Percentiles rank a stretch among this genome's conserved stretches.
phyloP scores from a whole-genome alignment of 1,140 invertebrate species.

The Trypoxylus dichotomus region DNA sequence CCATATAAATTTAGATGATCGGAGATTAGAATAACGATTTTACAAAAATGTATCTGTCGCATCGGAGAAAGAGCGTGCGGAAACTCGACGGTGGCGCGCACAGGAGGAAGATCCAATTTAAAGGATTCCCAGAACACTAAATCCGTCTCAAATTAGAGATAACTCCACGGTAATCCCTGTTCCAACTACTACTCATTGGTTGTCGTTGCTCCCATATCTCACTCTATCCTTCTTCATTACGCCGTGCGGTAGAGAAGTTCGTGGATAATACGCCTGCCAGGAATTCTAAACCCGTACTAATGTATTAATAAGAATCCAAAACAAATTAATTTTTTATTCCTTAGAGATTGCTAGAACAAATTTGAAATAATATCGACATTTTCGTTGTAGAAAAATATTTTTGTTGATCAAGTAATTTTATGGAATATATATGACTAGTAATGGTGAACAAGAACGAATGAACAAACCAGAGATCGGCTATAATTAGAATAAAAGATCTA shows the following conservation, averaged over 20 bases:
- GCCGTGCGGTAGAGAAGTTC: background rate
- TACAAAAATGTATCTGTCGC: slow-evolving; percentile 42
- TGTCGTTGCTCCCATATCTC: slow-evolving; percentile 38
- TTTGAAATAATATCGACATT: background rate
- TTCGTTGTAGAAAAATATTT: no score
- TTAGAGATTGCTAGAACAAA: background rate
- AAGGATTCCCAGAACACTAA: slow-evolving; percentile 60
- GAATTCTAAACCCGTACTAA: slow-evolving; percentile 13
- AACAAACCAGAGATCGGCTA: no score
- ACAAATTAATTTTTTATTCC: slow-evolving; percentile 9
- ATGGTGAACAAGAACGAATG: no score
- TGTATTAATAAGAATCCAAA: slow-evolving; percentile 6
- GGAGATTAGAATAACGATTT: slow-evolving; percentile 34
- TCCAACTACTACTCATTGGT: slow-evolving; percentile 50
- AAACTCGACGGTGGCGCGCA: slow-evolving; percentile 16
- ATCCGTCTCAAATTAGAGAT: slow-evolving; percentile 61
- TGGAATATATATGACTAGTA: no score
- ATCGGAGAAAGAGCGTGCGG: slow-evolving; percentile 5
- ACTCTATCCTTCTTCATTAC: slow-evolving; percentile 35
- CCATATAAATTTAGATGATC: slow-evolving; percentile 31
- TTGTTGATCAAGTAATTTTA: no score
- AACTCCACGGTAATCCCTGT: slow-evolving; percentile 57
- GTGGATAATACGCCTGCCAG: background rate
- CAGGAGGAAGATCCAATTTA: slow-evolving; percentile 56
- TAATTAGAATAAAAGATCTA: no score